A percentile compares a stretch with the other conserved stretches of the same genome.
phyloP scores from a whole-genome alignment of 2,888 invertebrate genomes.

The Eristalis intricaria region DNA sequence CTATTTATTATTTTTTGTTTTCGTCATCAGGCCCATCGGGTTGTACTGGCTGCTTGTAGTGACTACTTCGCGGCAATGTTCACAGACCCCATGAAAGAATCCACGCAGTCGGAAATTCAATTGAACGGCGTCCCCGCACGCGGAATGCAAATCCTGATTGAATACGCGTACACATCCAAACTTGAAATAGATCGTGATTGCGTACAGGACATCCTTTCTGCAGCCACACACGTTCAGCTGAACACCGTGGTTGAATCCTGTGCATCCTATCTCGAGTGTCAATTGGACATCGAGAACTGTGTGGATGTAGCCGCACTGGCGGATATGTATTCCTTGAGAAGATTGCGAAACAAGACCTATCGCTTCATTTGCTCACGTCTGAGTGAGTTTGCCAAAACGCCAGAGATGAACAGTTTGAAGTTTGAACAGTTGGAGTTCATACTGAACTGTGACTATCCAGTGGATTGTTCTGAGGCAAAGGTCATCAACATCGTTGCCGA shows the following conservation, averaged over 20 bases:
- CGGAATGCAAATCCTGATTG: conserved; percentile 85
- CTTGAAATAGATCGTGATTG: conserved; percentile 85
- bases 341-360: conserved; percentile 84
- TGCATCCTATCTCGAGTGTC: conserved; percentile 85
- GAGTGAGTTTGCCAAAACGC: conserved; percentile 83
- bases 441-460: conserved; percentile 86
- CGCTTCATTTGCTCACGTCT: conserved; percentile 86
- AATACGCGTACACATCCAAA: conserved; percentile 87
- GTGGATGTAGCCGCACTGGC: conserved; percentile 87
- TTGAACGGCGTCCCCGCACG: conserved; percentile 86
- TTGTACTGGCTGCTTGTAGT: conserved; percentile 87
- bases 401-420: conserved; percentile 84
- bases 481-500: conserved; percentile 84
- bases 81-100: conserved; percentile 86
- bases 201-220: conserved; percentile 86
- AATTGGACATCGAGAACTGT: conserved; percentile 87
- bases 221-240: conserved; percentile 86
- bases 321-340: conserved; percentile 85
- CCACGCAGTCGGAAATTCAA: conserved; percentile 85
- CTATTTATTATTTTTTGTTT: no score
- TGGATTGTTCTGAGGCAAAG: conserved; percentile 86
- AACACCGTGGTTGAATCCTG: conserved; percentile 86
- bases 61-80: conserved; percentile 91
- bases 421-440: conserved; percentile 85
- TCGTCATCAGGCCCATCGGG: conserved; percentile 84